Evolutionary conservation across 2,797 vertebrate species (phyloP), one percentile per base, ranked within the genome.

Genomic region (Anabas testudineus): DNA sequence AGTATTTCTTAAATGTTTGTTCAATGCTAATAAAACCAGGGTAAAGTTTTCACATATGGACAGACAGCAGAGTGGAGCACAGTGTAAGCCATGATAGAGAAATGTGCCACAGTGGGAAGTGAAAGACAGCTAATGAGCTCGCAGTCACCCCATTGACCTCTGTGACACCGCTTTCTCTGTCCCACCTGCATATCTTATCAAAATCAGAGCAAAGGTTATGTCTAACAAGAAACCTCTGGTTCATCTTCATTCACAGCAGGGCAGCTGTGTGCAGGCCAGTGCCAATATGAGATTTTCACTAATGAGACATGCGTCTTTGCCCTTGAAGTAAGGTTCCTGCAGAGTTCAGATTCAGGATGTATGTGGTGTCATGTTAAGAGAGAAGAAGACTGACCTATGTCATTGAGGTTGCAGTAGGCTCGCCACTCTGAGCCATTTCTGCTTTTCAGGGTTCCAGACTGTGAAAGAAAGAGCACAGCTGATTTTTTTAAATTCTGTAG

Each of bases 371-470:
- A 61, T 46, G 53, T 46, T 21, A 32, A 67, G 62, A 66, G 37
- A 52, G 70, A 51, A 39, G 26, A 58, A 64, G 60, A 96, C 96
- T 96, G 87, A 98, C 97, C 97, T 88, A 97, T 94, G 89, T 97
- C 96, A 82, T 95, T 96, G 90, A 97, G 95, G 93, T 95, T 97
- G 94, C 95, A 96, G 95, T 97, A 97, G 61, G 95, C 93, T 92
- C 96, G 96, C 97, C 97, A 97, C 82, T 96, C 96, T 78, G 95
- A 91, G 80, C 94, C 93, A 68, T 94, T 95, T 92, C 95, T 94
- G 91, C 76, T 87, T 77, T 93, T 92, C 82, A 90, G 85, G 67
- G 87, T 90, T 80, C 78, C 88, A 15, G 87, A 86, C 92, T 93
- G 82, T 59, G 48, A 65, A 67, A 77, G 46, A 62, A 78, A 80